Percentiles rank a stretch among this genome's conserved stretches.
These are phyloP conservation scores for Mastomys coucha DNA, from an alignment of 2,113 vertebrate species.

Conservation along the genomic window DNA sequence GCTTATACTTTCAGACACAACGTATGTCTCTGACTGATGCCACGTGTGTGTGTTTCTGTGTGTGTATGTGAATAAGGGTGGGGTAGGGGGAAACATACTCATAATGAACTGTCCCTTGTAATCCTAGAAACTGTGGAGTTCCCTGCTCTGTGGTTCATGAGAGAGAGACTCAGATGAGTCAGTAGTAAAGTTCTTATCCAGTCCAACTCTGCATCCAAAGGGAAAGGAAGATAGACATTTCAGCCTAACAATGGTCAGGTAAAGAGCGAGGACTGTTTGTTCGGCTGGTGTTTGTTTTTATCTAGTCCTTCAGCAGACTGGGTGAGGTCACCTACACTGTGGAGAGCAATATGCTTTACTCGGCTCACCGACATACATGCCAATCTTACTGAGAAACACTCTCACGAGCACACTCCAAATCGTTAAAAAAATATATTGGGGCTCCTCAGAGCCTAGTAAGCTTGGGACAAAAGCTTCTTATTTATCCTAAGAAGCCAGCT, in stretches of 20 bases:
- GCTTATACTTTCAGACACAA: neutral
- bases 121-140: neutral
- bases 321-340: neutral
- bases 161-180: neutral
- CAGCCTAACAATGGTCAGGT: neutral
- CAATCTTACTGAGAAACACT: neutral
- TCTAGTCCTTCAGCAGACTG: neutral
- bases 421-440: neutral
- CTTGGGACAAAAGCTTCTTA: conserved; percentile 33
- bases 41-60: neutral
- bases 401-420: neutral
- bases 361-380: neutral
- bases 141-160: neutral
- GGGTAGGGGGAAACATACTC: neutral
- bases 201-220: neutral
- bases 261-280: neutral
- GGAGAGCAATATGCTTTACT: neutral
- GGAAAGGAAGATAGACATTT: neutral
- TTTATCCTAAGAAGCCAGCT: neutral
- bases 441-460: neutral
- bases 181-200: neutral
- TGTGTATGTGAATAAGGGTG: neutral
- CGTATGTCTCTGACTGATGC: neutral
- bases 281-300: neutral
- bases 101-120: neutral